These are phyloP conservation scores for Drosophila kanapiae DNA, from an alignment of 1,140 invertebrate species.

Conservation along the genomic window DNA sequence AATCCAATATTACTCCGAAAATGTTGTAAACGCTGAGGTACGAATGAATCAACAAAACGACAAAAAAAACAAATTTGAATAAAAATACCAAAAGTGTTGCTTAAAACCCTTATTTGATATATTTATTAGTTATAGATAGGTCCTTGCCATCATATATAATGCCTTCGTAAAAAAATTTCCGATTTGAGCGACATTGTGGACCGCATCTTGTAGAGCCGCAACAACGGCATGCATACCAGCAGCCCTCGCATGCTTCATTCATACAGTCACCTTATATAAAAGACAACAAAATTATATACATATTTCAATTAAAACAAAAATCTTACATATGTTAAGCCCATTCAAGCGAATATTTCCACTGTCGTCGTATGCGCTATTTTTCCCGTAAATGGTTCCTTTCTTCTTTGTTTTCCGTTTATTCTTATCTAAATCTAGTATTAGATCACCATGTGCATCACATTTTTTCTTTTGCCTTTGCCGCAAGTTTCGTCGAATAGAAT, in stretches of 20 bases:
- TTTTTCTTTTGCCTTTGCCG: slow-evolving; percentile 62
- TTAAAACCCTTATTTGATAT: slow-evolving; percentile 6
- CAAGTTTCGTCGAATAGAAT: slow-evolving; percentile 48
- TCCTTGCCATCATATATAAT: slow-evolving; percentile 70
- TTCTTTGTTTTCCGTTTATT: slow-evolving; percentile 58
- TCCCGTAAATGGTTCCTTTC: slow-evolving; percentile 42
- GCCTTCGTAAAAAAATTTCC: slow-evolving; percentile 78
- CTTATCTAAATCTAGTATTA: slow-evolving; percentile 35
- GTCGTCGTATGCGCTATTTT: slow-evolving; percentile 71
- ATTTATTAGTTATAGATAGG: slow-evolving; percentile 13
- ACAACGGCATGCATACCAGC: slow-evolving; percentile 69
- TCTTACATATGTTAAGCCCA: slow-evolving; percentile 62
- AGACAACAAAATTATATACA: too few relatives aligned
- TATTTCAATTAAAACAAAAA: background rate
- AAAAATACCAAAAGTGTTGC: background rate
- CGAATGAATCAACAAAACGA: too few relatives aligned
- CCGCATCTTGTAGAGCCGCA: slow-evolving; percentile 74
- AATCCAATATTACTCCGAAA: too few relatives aligned
- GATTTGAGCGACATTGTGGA: slow-evolving; percentile 68
- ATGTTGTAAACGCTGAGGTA: too few relatives aligned
- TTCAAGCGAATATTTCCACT: slow-evolving; percentile 65
- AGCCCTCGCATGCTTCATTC: slow-evolving; percentile 70
- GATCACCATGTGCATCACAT: slow-evolving; percentile 19
- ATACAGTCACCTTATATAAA: slow-evolving; percentile 62
- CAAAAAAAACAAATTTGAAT: too few relatives aligned